These are phyloP conservation scores for Nerophis ophidion DNA, from an alignment of 2,113 vertebrate genomes.

Conservation along the genomic window DNA sequence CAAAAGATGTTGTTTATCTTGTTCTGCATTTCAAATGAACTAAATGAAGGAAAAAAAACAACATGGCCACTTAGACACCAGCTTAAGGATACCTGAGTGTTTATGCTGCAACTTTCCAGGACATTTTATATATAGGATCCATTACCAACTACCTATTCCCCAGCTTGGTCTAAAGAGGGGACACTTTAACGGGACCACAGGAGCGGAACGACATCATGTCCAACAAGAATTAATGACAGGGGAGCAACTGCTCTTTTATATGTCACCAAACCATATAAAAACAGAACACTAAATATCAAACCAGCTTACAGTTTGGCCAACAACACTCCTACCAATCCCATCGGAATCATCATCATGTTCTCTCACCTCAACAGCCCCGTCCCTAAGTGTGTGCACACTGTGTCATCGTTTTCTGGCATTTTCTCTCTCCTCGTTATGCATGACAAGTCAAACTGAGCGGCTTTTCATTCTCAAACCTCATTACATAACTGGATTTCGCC, in stretches of 20 bases:
- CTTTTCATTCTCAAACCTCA: conserved; percentile 56
- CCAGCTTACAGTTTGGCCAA: background rate
- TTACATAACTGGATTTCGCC: conserved; percentile 64
- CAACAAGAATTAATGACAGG: conserved; percentile 4
- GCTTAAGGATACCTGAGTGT: conserved; percentile 44
- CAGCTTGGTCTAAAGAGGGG: conserved; percentile 20
- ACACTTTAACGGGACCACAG: conserved; percentile 25
- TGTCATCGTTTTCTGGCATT: conserved; percentile 43
- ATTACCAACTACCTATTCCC: conserved; percentile 24
- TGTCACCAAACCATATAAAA: background rate
- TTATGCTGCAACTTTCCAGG: conserved; percentile 54
- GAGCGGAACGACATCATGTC: conserved; percentile 18
- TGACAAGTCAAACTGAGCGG: conserved; percentile 54
- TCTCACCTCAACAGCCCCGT: conserved; percentile 21
- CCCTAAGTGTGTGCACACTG: background rate
- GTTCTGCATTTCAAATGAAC: background rate
- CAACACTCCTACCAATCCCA: conserved; percentile 11
- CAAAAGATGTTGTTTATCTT: background rate
- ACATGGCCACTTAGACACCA: conserved; percentile 8
- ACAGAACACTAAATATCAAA: background rate
- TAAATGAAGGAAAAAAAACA: conserved; percentile 23
- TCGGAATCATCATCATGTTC: conserved; percentile 10
- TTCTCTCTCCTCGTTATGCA: conserved; percentile 51
- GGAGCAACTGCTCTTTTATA: background rate
- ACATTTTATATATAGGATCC: conserved; percentile 40